phyloP scores from a whole-genome alignment of 2,888 invertebrate species.

The Dasypogon diadema region DNA sequence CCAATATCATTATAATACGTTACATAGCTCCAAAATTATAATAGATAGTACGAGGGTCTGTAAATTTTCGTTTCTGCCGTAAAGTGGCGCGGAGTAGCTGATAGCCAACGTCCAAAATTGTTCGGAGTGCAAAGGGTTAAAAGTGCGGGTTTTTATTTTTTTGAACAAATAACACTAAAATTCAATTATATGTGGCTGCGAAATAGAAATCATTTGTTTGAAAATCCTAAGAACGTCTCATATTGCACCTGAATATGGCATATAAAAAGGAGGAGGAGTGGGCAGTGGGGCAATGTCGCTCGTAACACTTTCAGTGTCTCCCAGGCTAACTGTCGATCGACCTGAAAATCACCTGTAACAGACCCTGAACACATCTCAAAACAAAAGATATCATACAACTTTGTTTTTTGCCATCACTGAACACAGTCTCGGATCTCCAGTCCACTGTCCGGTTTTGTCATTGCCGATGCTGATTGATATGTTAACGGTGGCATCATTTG shows the following conservation, averaged over 20 bases:
- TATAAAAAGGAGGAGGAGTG: slow-evolving; percentile 69
- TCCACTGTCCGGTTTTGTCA: slow-evolving; percentile 92
- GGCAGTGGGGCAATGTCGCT: slow-evolving; percentile 69
- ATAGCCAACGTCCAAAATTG: not conserved
- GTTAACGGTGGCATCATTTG: slow-evolving; percentile 67
- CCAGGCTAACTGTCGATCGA: slow-evolving; percentile 66
- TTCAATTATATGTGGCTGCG: too few species aligned
- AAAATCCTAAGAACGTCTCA: too few species aligned
- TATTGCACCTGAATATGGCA: slow-evolving; percentile 69
- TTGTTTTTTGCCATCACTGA: slow-evolving; percentile 79
- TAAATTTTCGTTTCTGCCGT: not conserved
- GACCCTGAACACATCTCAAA: too few species aligned
- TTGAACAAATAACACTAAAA: too few species aligned
- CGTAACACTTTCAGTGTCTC: slow-evolving; percentile 68
- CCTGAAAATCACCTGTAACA: slow-evolving; percentile 53
- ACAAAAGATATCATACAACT: slow-evolving; percentile 60
- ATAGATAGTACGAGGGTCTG: not conserved
- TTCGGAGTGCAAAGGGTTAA: not conserved
- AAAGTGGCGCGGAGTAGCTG: not conserved
- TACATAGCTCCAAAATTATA: not conserved
- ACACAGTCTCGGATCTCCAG: slow-evolving; percentile 96
- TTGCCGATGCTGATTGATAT: slow-evolving; percentile 94
- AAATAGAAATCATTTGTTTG: not conserved
- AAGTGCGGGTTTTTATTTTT: too few species aligned
- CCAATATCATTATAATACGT: not conserved